Percentiles rank a stretch among this genome's conserved stretches.
Conservation (phyloP, 2,113 vertebrate species). For the Siniperca knerii region DNA sequence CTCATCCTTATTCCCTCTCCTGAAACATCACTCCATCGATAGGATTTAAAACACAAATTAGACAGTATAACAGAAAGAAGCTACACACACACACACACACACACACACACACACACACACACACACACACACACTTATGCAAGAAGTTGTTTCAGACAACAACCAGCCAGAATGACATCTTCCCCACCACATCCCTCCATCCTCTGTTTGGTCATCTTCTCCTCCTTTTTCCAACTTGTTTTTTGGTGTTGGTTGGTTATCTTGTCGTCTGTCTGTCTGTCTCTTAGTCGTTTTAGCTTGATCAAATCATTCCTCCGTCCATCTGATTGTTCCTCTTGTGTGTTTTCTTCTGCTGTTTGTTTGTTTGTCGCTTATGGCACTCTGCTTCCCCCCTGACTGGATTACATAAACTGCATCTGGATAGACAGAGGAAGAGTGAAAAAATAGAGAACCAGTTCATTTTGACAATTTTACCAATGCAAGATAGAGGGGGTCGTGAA, state of each 20-base stretch:
- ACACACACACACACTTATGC: slow-evolving; percentile 18
- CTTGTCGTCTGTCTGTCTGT: slow-evolving; percentile 41
- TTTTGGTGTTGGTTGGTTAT: slow-evolving; percentile 81
- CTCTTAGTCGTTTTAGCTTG: slow-evolving; percentile 58
- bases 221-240: slow-evolving; percentile 56
- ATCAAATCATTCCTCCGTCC: slow-evolving; percentile 56
- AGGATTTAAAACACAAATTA: slow-evolving; percentile 39
- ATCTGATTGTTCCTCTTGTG: slow-evolving; percentile 52
- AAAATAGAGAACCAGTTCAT: not conserved
- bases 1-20: slow-evolving; percentile 36
- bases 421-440: not conserved
- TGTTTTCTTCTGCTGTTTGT: slow-evolving; percentile 64
- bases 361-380: slow-evolving; percentile 78
- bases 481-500: no score
- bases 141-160: slow-evolving; percentile 75
- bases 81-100: slow-evolving; percentile 27
- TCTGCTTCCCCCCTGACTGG: slow-evolving; percentile 72
- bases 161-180: not conserved
- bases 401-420: slow-evolving; percentile 97
- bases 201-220: slow-evolving; percentile 30
- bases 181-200: slow-evolving; percentile 20
- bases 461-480: not conserved
- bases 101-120: slow-evolving; percentile 31
- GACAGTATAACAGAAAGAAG: slow-evolving; percentile 47
- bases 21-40: slow-evolving; percentile 46